Base-by-base conservation (phyloP, 2,888 invertebrate species). In the Lacanobia wlatinum region DNA sequence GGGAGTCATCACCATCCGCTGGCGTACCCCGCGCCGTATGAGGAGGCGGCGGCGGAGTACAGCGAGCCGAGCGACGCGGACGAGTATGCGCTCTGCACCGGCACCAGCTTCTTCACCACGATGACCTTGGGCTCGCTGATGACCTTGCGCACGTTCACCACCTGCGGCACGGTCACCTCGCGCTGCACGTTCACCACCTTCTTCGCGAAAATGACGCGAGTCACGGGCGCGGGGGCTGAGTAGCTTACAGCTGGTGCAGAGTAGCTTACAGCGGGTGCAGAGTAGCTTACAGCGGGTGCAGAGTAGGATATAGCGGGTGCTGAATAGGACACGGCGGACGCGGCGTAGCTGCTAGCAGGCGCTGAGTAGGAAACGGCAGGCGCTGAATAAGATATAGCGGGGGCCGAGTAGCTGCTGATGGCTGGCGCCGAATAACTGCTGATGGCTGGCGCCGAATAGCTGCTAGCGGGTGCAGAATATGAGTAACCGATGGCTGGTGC, bases 131-230 rank as follows among this genome's bases (percentile, higher is more conserved):
- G 84, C 46, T 82, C 84, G 10, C 72, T 67, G 56, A 84, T 59
- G 34, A 84, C 18, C 55, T 82, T 80, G 56, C 80, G 71, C 38
- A 84, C 84, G n/a, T 73, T 34, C 14, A 84, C 68, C 7, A 84
- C 84, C 59, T 84, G 70, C 34, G 84, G 84, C 34, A 82, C 84
- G n/a, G 56, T 67, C 0, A 84, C 64, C 68, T 84, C 84, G 10
- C 84, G 84, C 55, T 72, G 81, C 53, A 83, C 84, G 14, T 81
- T 64, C 46, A 84, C 84, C 7, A 81, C 83, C 61, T 83, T 84
- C 21, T 64, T 73, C 21, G 81, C 70, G 9, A 67, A 34, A n/a
- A 56, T 10, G 16, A 63, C 38, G 63, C 63, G 63, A 23, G 63
- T 21, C 43, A 61, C 40, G 34, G 38, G 61, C 2, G 58, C 58